These are phyloP conservation scores for Drosophila eohydei DNA, from an alignment of 2,888 invertebrate genomes.

Conservation along the genomic window DNA sequence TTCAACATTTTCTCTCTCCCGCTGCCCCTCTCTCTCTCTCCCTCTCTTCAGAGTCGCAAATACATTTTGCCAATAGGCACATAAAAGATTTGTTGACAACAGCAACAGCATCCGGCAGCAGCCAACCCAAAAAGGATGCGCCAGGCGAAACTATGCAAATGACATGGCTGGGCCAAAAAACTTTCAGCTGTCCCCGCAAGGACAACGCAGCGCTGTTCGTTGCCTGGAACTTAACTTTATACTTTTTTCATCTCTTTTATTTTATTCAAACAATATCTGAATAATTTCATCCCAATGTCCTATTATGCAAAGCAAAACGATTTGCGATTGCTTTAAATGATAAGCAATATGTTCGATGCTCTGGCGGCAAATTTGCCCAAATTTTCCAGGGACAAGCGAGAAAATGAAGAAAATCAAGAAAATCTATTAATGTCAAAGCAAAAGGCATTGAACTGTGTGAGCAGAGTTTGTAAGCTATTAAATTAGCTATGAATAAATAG, in stretches of 20 bases:
- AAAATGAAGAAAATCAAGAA: constrained; percentile 5
- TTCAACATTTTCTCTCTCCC: constrained; percentile 39
- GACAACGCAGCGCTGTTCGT: constrained; percentile 28
- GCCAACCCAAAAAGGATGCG: constrained; percentile 43
- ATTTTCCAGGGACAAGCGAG: constrained; percentile 1
- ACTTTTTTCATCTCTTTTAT: background rate
- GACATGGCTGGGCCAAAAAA: constrained; percentile 77
- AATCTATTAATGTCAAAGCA: constrained; percentile 10
- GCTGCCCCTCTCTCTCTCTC: background rate
- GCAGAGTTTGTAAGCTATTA: constrained; percentile 9
- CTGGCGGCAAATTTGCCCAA: constrained; percentile 5
- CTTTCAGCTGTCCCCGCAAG: constrained; percentile 53
- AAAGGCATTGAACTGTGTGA: constrained; percentile 30
- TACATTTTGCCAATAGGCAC: constrained; percentile 75
- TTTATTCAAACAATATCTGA: constrained; percentile 53
- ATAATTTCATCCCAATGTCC: constrained; percentile 59
- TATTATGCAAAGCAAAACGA: constrained; percentile 76
- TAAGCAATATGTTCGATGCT: constrained; percentile 68
- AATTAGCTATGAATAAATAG: constrained; percentile 14
- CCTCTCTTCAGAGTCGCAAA: constrained; percentile 29
- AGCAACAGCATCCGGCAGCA: constrained; percentile 58
- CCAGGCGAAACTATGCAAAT: constrained; percentile 70
- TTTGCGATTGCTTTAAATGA: constrained; percentile 78
- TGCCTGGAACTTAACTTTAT: constrained; percentile 26
- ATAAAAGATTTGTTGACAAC: constrained; percentile 80